Evolutionary conservation across 2,888 invertebrate genomes (phyloP), one percentile per base, ranked within the genome.

Genomic region (Neoascia interrupta): DNA sequence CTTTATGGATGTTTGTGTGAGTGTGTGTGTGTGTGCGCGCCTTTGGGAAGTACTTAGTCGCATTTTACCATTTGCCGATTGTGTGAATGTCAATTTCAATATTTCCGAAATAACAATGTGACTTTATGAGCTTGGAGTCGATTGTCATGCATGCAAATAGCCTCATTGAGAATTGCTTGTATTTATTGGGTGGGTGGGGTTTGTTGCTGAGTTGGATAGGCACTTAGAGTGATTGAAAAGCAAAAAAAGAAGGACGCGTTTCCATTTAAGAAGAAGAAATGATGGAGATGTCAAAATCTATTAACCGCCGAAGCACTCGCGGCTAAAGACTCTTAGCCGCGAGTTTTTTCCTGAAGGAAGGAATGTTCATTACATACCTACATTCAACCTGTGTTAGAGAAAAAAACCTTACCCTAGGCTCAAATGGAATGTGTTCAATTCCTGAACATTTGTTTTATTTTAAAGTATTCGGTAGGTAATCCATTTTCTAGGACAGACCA

Each of bases 131-230:
- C 18, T 43, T 34, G 11, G 41, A 73, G 79, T 61, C 86, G 84
- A 86, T 86, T 85, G 86, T 84, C 86, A 86, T 86, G 86, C 86
- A 86, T 86, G 86, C 86, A 86, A 86, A 86, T 86, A 82, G 84
- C 84, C 85, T 86, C 84, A 86, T 86, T 86, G 76, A 83, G 75
- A 68, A 37, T 41, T 19, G 23, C 10, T 31, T n/a, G 3, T 4
- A n/a, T 31, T 3, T 5, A 31, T 3, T 6, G 3, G 31, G 21
- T 13, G 34, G 21, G 6, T 13, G 10, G 8, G 31, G n/a, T 6
- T 31, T 8, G 8, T 31, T 31, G 5, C 16, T 10, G 39, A 15
- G 21, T 18, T 54, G 16, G 41, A 31, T 19, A 21, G 28, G 54
- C 61, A 68, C 61, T 68, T 49, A 54, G 26, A 49, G 61, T 74